Base-by-base conservation (phyloP, 1,140 invertebrate species). In the Theocolax elegans region DNA sequence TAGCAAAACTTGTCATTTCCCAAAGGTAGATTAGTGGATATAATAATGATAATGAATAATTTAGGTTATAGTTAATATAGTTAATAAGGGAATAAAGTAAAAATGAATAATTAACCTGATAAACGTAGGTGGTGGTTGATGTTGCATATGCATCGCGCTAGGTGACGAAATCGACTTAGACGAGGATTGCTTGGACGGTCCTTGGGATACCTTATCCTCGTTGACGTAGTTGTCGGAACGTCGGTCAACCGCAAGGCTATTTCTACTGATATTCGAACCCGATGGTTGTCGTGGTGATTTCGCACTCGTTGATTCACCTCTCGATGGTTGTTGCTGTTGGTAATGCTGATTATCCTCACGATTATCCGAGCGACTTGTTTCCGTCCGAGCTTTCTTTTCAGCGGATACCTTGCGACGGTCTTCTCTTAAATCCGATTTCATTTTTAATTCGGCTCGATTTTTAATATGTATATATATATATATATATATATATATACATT, bases 51-150 rank as follows among this genome's bases (percentile, higher is more conserved):
- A n/a, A n/a, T n/a, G n/a, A n/a, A n/a, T n/a, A n/a, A n/a, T n/a
- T n/a, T n/a, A n/a, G n/a, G n/a, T n/a, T n/a, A n/a, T n/a, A n/a
- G n/a, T n/a, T n/a, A n/a, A n/a, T n/a, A n/a, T n/a, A n/a, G n/a
- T n/a, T n/a, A n/a, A n/a, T n/a, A n/a, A n/a, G n/a, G n/a, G n/a
- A n/a, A n/a, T n/a, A n/a, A n/a, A n/a, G n/a, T n/a, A n/a, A n/a
- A n/a, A n/a, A n/a, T n/a, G n/a, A n/a, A 78, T 10, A 35, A 35
- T 25, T 54, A 15, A 70, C 67, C 67, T 70, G n/a, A 70, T 70
- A 58, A 70, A 70, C 10, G 40, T 38, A 13, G 67, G 51, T 19
- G 31, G 67, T 0, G 42, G 31, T 17, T 53, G 13, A 23, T 56
- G 67, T 3, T 42, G 27, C 49, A 38, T 19, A 17, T 10, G 65